Evolutionary conservation across 2,797 vertebrate genomes (phyloP).

Genomic region (Rousettus madagascariensis): DNA sequence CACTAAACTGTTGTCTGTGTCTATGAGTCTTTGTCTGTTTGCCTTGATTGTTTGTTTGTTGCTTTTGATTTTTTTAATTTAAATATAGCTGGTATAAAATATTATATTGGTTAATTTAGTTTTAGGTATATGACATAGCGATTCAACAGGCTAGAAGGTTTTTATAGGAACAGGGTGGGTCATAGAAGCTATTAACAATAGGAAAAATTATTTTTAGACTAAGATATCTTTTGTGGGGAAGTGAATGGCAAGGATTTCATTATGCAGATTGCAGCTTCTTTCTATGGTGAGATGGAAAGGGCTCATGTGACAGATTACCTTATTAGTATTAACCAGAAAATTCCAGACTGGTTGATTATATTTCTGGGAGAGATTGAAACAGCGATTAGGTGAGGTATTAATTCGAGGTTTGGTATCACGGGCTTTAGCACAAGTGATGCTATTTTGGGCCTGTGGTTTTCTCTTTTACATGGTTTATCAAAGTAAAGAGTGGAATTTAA

Average conservation of each 20-base stretch:
- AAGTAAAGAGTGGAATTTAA: neutral
- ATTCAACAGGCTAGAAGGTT: neutral
- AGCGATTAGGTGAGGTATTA: neutral
- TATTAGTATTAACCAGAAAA: neutral
- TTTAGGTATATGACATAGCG: neutral
- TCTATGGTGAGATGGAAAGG: neutral
- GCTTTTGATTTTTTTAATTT: neutral
- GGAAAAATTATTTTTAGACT: neutral
- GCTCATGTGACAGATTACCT: neutral
- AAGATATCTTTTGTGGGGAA: neutral
- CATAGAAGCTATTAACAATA: neutral
- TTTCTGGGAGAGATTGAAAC: neutral
- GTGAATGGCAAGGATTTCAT: neutral
- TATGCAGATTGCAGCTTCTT: neutral
- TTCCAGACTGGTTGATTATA: neutral
- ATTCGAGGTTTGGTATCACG: neutral
- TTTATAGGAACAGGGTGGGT: neutral
- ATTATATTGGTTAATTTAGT: neutral
- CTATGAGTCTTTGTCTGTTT: no score
- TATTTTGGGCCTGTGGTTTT: neutral
- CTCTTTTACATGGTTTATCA: neutral
- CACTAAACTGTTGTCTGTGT: no score
- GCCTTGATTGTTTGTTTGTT: no score
- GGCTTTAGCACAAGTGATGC: neutral
- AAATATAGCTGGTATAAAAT: neutral